Evolutionary conservation across 2,888 invertebrate genomes (phyloP).

Genomic region (Pseudococcus jackbeardsleyi): DNA sequence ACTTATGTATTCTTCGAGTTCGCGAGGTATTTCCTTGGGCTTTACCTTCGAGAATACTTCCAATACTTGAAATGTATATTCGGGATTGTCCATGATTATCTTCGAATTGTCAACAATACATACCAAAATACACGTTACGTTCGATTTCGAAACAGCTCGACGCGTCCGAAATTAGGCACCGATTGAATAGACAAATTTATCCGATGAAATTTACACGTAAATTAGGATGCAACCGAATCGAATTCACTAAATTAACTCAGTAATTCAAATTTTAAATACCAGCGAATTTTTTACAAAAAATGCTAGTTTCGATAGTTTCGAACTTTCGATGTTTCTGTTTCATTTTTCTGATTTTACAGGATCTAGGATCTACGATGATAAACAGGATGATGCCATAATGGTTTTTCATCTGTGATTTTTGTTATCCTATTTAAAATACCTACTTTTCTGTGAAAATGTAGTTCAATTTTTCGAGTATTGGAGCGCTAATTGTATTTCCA

Average conservation of each 20-base stretch:
- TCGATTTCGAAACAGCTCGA: slow-evolving; percentile 3
- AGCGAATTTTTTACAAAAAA: not conserved
- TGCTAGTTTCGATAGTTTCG: not conserved
- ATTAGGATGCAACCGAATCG: not conserved
- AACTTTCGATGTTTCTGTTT: not conserved
- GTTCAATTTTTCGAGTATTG: not conserved
- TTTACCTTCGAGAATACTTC: slow-evolving; percentile 86
- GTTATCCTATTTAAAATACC: not conserved
- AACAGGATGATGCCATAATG: not conserved
- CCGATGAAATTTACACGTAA: not conserved
- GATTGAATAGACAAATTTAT: not conserved
- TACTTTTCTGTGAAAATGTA: not conserved
- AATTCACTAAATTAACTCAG: not conserved
- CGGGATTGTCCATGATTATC: slow-evolving; percentile 83
- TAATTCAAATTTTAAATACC: not conserved
- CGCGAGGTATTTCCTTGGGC: slow-evolving; percentile 86
- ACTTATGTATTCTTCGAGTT: slow-evolving; percentile 89
- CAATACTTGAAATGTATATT: slow-evolving; percentile 85
- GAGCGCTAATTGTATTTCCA: not conserved
- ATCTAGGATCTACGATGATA: no score
- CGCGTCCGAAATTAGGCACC: not conserved
- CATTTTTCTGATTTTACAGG: not conserved
- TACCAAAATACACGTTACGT: slow-evolving; percentile 30
- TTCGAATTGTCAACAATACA: slow-evolving; percentile 26
- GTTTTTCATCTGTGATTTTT: not conserved